These are phyloP conservation scores for Phylloscopus trochiloides DNA, from an alignment of 2,113 vertebrate species.

Conservation along the genomic window DNA sequence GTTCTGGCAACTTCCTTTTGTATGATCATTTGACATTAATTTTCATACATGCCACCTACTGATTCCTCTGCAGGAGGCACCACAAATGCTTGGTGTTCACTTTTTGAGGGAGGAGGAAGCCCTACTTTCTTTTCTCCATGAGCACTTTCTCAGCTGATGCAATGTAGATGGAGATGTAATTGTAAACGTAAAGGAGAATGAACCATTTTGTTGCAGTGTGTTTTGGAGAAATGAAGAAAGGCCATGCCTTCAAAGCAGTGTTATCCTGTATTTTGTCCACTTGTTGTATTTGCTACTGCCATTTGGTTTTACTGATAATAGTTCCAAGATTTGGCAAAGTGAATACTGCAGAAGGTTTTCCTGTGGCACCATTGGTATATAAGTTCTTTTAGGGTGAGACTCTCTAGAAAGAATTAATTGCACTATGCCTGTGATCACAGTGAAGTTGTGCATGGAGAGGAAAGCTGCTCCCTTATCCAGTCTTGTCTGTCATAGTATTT, in stretches of 20 bases:
- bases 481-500: not conserved
- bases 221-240: not conserved
- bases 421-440: not conserved
- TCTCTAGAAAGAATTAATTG: not conserved
- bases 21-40: not conserved
- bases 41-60: not conserved
- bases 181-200: not conserved
- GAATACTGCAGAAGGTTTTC: not conserved
- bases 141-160: not conserved
- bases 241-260: not conserved
- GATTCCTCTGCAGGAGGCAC: not conserved
- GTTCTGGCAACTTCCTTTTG: not conserved
- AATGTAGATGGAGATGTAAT: not conserved
- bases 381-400: not conserved
- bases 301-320: not conserved
- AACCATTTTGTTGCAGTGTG: not conserved
- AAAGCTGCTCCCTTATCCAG: not conserved
- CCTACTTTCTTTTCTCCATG: not conserved
- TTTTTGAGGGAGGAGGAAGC: not conserved
- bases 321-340: not conserved
- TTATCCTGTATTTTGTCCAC: not conserved
- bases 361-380: not conserved
- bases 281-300: not conserved
- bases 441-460: not conserved
- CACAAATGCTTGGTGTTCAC: not conserved